A percentile compares a stretch with the other conserved stretches of the same genome.
Evolutionary conservation across 2,888 invertebrate species (phyloP).

Genomic region (Tholera decimalis): DNA sequence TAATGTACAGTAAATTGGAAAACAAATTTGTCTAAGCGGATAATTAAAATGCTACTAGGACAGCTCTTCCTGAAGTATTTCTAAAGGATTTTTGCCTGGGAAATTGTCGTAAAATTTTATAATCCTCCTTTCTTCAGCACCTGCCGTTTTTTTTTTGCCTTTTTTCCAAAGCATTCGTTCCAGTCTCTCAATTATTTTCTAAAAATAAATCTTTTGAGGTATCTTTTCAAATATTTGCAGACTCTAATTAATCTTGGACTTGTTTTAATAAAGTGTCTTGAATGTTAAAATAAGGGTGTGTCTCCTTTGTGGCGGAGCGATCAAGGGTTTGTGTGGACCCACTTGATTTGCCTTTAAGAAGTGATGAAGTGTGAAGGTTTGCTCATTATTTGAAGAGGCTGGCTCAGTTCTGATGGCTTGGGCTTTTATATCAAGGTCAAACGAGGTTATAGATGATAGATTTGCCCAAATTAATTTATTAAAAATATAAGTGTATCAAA

Average conservation of each 20-base stretch:
- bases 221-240: conserved; percentile 58
- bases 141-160: conserved; percentile 13
- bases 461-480: too few relatives aligned
- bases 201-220: conserved; percentile 53
- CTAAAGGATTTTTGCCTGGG: neutral
- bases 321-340: conserved; percentile 31
- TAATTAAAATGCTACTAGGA: neutral
- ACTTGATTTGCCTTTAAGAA: conserved; percentile 26
- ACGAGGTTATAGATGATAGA: too few relatives aligned
- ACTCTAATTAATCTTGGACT: conserved; percentile 56
- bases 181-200: conserved; percentile 14
- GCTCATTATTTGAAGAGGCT: conserved; percentile 36
- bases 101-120: conserved; percentile 10
- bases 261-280: conserved; percentile 48
- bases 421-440: conserved; percentile 8
- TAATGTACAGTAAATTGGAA: neutral
- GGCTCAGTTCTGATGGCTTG: neutral
- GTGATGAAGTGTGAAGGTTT: conserved; percentile 21
- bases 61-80: neutral
- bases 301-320: conserved; percentile 25
- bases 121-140: conserved; percentile 13
- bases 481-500: too few relatives aligned
- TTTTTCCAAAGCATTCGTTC: conserved; percentile 32
- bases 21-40: neutral
- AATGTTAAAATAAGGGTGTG: conserved; percentile 43